Percentiles rank a stretch among this genome's conserved stretches.
These are phyloP conservation scores for Dolichopus griseipennis DNA, from an alignment of 2,888 invertebrate species.

Conservation along the genomic window DNA sequence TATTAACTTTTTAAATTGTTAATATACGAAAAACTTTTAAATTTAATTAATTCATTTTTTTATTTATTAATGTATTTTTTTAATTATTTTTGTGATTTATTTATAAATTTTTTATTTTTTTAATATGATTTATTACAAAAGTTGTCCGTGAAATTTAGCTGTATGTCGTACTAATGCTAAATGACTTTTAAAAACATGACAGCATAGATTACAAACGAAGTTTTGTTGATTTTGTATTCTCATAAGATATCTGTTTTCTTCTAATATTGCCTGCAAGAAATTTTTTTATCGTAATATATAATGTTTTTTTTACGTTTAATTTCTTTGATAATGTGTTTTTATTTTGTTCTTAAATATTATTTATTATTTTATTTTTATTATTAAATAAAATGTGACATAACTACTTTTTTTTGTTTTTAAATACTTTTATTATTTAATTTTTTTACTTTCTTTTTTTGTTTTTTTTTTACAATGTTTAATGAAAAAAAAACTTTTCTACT, in stretches of 20 bases:
- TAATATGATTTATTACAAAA: slow-evolving; percentile 19
- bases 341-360: not conserved
- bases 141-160: slow-evolving; percentile 27
- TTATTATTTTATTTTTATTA: not conserved
- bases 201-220: slow-evolving; percentile 27
- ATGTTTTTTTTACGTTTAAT: not conserved
- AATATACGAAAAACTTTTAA: not conserved
- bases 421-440: not conserved
- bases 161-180: slow-evolving; percentile 27
- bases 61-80: not conserved
- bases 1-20: not conserved
- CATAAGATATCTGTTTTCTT: slow-evolving; percentile 27
- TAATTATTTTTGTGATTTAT: not conserved
- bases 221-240: slow-evolving; percentile 27
- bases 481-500: too few relatives aligned
- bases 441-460: not conserved
- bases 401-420: not conserved
- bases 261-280: slow-evolving; percentile 26
- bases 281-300: slow-evolving; percentile 16
- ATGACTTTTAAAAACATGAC: slow-evolving; percentile 28
- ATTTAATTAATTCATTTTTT: not conserved
- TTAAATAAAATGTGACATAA: not conserved
- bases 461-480: too few relatives aligned
- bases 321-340: not conserved
- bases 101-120: slow-evolving; percentile 18